Evolutionary conservation across 2,113 vertebrate genomes (phyloP), one percentile per base, ranked within the genome.

Genomic region (Leucosticte australis): DNA sequence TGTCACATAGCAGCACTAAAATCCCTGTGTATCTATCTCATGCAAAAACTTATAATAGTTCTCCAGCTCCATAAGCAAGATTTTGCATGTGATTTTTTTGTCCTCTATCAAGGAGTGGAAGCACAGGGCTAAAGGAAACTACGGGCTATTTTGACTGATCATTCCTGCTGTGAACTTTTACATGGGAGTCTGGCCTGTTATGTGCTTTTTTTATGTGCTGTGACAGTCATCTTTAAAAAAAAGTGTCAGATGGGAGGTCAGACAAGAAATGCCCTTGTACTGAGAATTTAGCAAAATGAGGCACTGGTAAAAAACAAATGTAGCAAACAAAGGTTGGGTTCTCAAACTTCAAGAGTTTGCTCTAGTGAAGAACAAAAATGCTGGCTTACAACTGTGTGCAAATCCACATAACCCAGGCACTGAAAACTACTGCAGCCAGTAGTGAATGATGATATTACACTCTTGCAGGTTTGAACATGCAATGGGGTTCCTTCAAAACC

Each of bases 111-210:
- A 22, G 18, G 31, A 53, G 7, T 31, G 80, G 28, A 57, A 89
- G 5, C 22, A 81, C 74, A 10, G 3, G 11, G 2, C 11, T 77
- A 28, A 83, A 56, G 53, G 17, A 81, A 86, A 57, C 19, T 64
- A 16, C 16, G n/a, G 4, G 2, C 15, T 89, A 18, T 73, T 2
- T 13, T 62, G n/a, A 30, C 20, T 4, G 3, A 13, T 68, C 0
- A 1, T 41, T 73, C 24, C 78, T 23, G 7, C 21, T 27, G 46
- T 59, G 55, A 56, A 49, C 4, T 44, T 80, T 80, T 53, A n/a
- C 11, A 6, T 12, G 46, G 6, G 8, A 60, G 2, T 12, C 70
- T 77, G 31, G 16, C 6, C 20, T 7, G 5, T 37, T 59, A 7
- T 10, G 12, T 53, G 28, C 3, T 70, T 74, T 85, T 89, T 22